These are phyloP conservation scores for Hypomecis punctinalis DNA, from an alignment of 2,888 invertebrate species.

Conservation along the genomic window DNA sequence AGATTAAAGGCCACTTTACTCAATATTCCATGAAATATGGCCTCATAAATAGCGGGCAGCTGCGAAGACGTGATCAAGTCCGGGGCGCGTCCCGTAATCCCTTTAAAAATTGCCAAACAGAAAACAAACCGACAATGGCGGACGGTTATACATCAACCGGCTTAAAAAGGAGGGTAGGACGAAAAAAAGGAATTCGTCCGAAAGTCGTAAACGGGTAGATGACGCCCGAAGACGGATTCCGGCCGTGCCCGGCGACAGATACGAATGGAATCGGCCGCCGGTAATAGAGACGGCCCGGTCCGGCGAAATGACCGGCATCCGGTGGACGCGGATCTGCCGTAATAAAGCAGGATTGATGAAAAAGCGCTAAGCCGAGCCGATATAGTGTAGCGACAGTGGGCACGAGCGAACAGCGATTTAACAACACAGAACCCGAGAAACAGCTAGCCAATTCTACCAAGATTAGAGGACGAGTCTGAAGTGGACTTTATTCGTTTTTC, in stretches of 20 bases:
- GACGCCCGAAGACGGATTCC: slow-evolving; percentile 76
- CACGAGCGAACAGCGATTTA: slow-evolving; percentile 46
- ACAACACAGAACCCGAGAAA: not conserved
- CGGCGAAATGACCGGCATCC: slow-evolving; percentile 82
- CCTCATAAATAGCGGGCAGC: slow-evolving; percentile 80
- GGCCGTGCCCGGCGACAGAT: slow-evolving; percentile 73
- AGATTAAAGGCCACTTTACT: slow-evolving; percentile 84
- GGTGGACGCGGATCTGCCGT: slow-evolving; percentile 79
- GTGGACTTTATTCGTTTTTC: too few species aligned
- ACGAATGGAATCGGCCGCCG: slow-evolving; percentile 81
- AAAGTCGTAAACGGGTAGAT: slow-evolving; percentile 66
- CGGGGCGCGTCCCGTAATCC: slow-evolving; percentile 72
- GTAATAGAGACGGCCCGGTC: slow-evolving; percentile 78
- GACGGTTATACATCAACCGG: slow-evolving; percentile 75
- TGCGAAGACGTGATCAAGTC: slow-evolving; percentile 79
- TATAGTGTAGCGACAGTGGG: slow-evolving; percentile 64
- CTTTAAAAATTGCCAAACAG: slow-evolving; percentile 84
- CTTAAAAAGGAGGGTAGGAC: slow-evolving; percentile 66
- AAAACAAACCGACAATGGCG: slow-evolving; percentile 78
- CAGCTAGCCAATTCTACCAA: not conserved
- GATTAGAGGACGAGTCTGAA: too few species aligned
- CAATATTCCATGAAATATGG: slow-evolving; percentile 84
- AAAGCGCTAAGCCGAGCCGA: slow-evolving; percentile 86
- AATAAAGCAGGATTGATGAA: slow-evolving; percentile 86
- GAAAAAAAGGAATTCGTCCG: slow-evolving; percentile 64